Evolutionary conservation across 2,113 vertebrate species (phyloP), one percentile per base, ranked within the genome.

Genomic region (Cyanoderma ruficeps): DNA sequence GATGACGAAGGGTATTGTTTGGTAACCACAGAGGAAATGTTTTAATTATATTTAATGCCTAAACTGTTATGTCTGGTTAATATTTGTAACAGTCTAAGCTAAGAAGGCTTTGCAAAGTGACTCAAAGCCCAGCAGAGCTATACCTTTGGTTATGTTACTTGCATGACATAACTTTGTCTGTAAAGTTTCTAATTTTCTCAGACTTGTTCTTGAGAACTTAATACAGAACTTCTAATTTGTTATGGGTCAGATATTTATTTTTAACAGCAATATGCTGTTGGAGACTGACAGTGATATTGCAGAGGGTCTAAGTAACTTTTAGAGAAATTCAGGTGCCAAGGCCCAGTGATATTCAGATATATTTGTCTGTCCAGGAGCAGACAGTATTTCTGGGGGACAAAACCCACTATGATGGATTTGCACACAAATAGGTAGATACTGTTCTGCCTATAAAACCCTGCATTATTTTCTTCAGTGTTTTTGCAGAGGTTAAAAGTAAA

Each of bases 41-140:
- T 81, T 81, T 88, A 91, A 83, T 90, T 95, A 53, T 47, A 68
- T 69, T 84, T 95, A 80, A 89, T 91, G 52, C 78, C 67, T 72
- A 33, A 94, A 82, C 75, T 83, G 53, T 87, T 93, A 72, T 4
- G 27, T 50, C 55, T 93, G 47, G 35, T 90, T 83, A 53, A 60
- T 91, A 57, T 70, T 93, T 87, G 37, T 86, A 94, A 44, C 87
- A 52, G 56, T 86, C 21, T 77, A 59, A 94, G 57, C 42, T 81
- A 64, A 35, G 30, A 39, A 76, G 11, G 24, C 82, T 89, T 91
- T 82, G 42, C 17, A 21, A 28, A 92, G 31, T 77, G 60, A 35
- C 47, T 83, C 42, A 25, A 50, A 52, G 35, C 2, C 1, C 57
- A 67, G 47, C 71, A 59, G 50, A 83, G 46, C 1, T 6, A 12